Evolutionary conservation across 2,113 vertebrate species (phyloP).

Genomic region (Microcebus tavaratra): DNA sequence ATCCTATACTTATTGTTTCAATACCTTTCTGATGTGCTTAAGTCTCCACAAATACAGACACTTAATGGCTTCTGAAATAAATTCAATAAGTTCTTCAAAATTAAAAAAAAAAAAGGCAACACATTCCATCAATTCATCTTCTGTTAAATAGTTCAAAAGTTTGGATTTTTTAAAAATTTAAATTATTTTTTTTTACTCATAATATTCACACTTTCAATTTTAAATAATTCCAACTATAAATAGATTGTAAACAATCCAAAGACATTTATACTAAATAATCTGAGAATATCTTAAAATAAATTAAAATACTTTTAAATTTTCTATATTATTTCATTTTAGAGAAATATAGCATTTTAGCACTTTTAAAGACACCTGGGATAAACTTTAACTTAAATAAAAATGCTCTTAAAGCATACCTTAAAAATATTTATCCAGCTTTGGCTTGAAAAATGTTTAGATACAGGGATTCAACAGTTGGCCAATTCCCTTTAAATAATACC

Average conservation of each 20-base stretch:
- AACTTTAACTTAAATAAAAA: not conserved
- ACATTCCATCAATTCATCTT: not conserved
- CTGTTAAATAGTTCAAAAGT: not conserved
- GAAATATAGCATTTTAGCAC: not conserved
- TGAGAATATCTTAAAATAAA: not conserved
- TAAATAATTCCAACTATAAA: not conserved
- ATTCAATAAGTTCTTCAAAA: not conserved
- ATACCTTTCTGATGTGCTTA: not conserved
- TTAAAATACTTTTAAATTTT: not conserved
- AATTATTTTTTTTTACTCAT: not conserved
- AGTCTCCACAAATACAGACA: not conserved
- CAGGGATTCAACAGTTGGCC: not conserved
- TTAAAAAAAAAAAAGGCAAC: not conserved
- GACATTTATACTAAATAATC: not conserved
- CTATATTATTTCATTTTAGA: not conserved
- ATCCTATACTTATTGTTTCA: not conserved
- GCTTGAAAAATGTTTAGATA: not conserved
- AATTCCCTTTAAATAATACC: not conserved
- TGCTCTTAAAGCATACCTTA: not conserved
- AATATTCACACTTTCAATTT: not conserved
- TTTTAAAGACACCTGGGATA: not conserved
- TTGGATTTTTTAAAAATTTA: not conserved
- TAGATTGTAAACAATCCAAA: not conserved
- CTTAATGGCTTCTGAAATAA: not conserved
- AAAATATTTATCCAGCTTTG: not conserved